These are phyloP conservation scores for Vulpes ferrilata DNA, from an alignment of 2,113 vertebrate genomes.

Conservation along the genomic window DNA sequence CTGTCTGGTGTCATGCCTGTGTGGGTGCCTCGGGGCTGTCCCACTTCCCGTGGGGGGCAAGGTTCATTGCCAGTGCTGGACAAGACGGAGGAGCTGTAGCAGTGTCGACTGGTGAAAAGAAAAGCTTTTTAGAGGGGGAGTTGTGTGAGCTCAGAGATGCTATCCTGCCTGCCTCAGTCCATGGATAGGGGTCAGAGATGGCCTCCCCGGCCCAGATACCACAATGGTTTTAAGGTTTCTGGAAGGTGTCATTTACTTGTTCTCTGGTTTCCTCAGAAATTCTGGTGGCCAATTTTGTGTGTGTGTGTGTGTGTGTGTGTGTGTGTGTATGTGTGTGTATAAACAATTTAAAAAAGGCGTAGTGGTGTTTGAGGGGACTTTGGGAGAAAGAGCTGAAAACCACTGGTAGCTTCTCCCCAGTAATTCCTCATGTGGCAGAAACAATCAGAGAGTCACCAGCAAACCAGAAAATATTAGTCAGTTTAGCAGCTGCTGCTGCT, in stretches of 20 bases:
- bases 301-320: too few relatives aligned
- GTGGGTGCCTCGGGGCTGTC: not conserved
- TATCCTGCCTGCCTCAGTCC: accelerated
- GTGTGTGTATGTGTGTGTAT: too few relatives aligned
- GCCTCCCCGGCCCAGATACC: not conserved
- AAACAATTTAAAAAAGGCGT: not conserved
- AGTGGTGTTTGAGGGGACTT: not conserved
- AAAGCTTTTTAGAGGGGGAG: not conserved
- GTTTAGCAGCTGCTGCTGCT: not conserved
- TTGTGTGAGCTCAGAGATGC: accelerated
- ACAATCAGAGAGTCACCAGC: not conserved
- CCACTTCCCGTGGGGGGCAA: accelerated
- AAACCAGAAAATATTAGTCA: not conserved
- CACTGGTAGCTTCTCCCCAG: not conserved
- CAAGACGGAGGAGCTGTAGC: not conserved
- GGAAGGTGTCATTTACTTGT: not conserved
- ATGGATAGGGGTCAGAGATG: not conserved
- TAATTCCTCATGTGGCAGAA: not conserved
- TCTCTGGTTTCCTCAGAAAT: not conserved
- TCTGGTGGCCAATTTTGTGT: not conserved
- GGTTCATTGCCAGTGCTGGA: not conserved
- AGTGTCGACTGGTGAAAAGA: not conserved
- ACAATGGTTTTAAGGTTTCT: not conserved
- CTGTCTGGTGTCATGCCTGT: accelerated
- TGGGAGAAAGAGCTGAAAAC: not conserved